Percentiles rank a stretch among this genome's conserved stretches.
phyloP scores from a whole-genome alignment of 1,140 invertebrate species.

The Nylanderia fulva region DNA sequence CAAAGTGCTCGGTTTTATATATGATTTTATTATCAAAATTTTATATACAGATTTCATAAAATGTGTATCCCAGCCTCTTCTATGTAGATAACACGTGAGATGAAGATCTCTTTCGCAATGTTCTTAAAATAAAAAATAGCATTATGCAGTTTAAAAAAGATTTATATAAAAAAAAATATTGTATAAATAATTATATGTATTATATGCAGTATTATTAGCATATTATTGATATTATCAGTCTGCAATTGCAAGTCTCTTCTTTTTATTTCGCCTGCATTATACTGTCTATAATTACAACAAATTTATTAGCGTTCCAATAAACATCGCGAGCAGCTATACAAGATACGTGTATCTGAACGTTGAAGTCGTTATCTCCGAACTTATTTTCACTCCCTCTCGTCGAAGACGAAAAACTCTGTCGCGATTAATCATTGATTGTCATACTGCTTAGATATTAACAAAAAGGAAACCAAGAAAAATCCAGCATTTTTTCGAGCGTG shows the following conservation, averaged over 20 bases:
- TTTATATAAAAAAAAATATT: too few relatives aligned
- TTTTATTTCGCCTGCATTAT: background rate
- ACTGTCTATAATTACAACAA: background rate
- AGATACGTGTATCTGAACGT: too few relatives aligned
- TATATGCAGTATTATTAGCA: background rate
- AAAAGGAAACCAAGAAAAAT: background rate
- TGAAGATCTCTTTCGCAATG: background rate
- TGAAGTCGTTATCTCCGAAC: background rate
- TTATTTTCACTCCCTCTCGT: background rate
- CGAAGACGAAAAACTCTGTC: background rate
- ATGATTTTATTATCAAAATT: background rate
- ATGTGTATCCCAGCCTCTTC: background rate
- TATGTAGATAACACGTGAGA: background rate
- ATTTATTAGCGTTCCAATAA: conserved; percentile 1
- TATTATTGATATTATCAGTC: background rate
- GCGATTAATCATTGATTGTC: background rate
- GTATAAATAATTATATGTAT: background rate
- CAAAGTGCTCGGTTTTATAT: background rate
- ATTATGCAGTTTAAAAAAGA: background rate
- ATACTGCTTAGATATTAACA: background rate
- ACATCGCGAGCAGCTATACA: background rate
- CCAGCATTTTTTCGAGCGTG: conserved; percentile 26
- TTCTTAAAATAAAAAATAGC: background rate
- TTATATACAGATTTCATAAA: background rate
- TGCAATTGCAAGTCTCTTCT: background rate